Base-by-base conservation (phyloP, 2,888 invertebrate species). In the Chrysopilus asiliformis region DNA sequence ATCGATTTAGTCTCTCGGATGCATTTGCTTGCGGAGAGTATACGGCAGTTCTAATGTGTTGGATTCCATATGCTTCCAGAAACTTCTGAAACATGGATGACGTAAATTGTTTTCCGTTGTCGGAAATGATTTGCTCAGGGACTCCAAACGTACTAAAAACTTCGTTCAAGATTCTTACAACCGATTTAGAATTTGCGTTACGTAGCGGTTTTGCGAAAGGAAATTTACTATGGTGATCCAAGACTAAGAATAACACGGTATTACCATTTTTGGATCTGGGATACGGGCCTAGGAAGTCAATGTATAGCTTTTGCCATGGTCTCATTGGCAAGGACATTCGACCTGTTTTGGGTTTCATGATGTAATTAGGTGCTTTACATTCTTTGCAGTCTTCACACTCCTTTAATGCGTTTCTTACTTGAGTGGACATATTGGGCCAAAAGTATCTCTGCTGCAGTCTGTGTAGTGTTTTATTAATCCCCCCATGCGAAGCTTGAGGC, bases 11-110 rank as follows among this genome's bases (percentile, higher is more conserved):
- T 1, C 53, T 36, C 34, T 58, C 57, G 0, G 52, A 51, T 3
- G 53, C 52, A 40, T 57, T 58, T 2, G 42, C 41, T 40, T 57
- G 56, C 0, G 54, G 52, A n/a, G 52, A 49, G 34, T 57, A 56
- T 13, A 40, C 28, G 1, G 49, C 43, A 25, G 45, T 52, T 32
- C 38, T 45, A 3, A 32, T 27, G 15, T 49, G 35, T 17, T 34
- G 36, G 2, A 43, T 34, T 6, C 43, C 37, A 18, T 44, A 46
- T 8, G 27, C 27, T 46, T 48, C 10, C 33, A 18, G 14, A 42
- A 43, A 0, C 45, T 17, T 3, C 34, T n/a, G n/a, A n/a, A n/a
- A n/a, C n/a, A n/a, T n/a, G n/a, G n/a, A n/a, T n/a, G n/a, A n/a
- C n/a, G n/a, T 12, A 34, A 48, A 52, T 33, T 51, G 51, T 5